Evolutionary conservation across 2,888 invertebrate genomes (phyloP).

Genomic region (Zeuzera pyrina): DNA sequence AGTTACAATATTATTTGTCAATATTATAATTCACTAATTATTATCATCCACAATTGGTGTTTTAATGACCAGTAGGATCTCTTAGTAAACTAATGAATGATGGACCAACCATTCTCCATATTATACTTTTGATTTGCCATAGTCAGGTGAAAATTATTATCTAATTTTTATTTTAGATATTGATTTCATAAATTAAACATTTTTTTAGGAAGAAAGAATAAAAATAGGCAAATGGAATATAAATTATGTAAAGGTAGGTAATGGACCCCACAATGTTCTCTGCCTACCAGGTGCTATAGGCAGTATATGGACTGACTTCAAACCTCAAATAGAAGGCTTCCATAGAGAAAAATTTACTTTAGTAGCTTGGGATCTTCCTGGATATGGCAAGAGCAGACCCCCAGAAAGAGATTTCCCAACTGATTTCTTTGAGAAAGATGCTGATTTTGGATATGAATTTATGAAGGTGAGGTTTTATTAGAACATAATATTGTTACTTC

Average conservation of each 20-base stretch:
- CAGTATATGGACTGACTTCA: slow-evolving; percentile 87
- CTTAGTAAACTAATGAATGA: no score
- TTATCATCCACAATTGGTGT: no score
- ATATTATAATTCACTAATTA: no score
- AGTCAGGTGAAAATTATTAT: no score
- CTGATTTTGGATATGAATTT: slow-evolving; percentile 77
- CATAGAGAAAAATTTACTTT: slow-evolving; percentile 75
- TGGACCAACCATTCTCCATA: no score
- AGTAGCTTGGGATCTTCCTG: slow-evolving; percentile 89
- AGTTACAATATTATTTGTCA: no score
- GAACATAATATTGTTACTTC: no score
- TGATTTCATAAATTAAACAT: no score
- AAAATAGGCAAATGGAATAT: slow-evolving; percentile 72
- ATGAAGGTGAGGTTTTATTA: slow-evolving; percentile 73
- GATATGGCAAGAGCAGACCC: slow-evolving; percentile 88
- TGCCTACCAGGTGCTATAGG: slow-evolving; percentile 88
- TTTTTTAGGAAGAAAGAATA: slow-evolving; percentile 75
- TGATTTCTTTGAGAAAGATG: slow-evolving; percentile 84
- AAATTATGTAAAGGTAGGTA: slow-evolving; percentile 74
- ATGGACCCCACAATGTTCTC: slow-evolving; percentile 74
- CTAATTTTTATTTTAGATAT: no score
- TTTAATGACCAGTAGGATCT: no score
- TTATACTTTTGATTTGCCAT: no score
- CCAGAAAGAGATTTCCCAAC: slow-evolving; percentile 80
- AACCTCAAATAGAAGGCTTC: slow-evolving; percentile 80